Percentiles rank a stretch among this genome's conserved stretches.
phyloP scores from a whole-genome alignment of 2,113 vertebrate species.

The Procavia capensis region DNA sequence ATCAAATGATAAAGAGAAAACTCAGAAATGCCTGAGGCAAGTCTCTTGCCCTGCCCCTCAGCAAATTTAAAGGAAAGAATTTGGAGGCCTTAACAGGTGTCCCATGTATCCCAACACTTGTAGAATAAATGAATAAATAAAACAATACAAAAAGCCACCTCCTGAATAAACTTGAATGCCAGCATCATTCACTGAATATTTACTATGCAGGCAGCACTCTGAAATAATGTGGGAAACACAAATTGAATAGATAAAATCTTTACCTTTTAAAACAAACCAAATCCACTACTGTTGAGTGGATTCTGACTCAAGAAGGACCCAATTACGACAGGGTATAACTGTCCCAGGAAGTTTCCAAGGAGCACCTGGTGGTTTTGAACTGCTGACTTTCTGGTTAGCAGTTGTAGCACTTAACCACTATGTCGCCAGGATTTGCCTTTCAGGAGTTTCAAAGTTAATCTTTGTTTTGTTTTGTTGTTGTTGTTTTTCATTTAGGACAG shows the following conservation, averaged over 20 bases:
- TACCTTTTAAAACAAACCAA: too few species aligned
- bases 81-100: neutral
- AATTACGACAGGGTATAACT: too few species aligned
- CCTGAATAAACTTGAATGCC: constrained; percentile 2
- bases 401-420: too few species aligned
- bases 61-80: neutral
- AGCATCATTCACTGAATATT: constrained; percentile 16
- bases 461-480: too few species aligned
- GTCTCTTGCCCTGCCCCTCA: constrained; percentile 17
- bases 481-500: neutral
- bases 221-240: neutral
- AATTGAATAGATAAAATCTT: neutral
- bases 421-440: too few species aligned
- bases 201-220: neutral
- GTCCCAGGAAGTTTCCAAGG: too few species aligned
- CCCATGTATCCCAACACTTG: neutral
- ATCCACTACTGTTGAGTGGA: too few species aligned
- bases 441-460: constrained; percentile 6
- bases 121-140: constrained; percentile 30
- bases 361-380: too few species aligned
- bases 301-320: too few species aligned
- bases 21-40: neutral
- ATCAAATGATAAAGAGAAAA: neutral
- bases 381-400: too few species aligned
- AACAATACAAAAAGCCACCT: neutral